A percentile compares a stretch with the other conserved stretches of the same genome.
These are phyloP conservation scores for Drosophila mayri DNA, from an alignment of 1,140 invertebrate species.

Conservation along the genomic window DNA sequence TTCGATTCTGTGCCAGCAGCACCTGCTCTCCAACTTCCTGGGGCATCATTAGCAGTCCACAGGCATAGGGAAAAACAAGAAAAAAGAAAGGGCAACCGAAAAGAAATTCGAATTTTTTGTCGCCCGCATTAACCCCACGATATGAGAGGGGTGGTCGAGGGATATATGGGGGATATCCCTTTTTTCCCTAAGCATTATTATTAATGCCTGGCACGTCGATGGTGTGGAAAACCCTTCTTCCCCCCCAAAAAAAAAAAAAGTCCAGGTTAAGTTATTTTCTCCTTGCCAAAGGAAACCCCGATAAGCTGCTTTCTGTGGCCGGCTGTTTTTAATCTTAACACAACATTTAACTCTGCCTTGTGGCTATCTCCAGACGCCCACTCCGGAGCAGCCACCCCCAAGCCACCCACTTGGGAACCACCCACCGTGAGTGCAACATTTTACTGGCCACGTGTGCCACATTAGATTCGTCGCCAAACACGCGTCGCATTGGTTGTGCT, in stretches of 20 bases:
- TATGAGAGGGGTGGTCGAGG: conserved; percentile 1
- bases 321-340: conserved; percentile 79
- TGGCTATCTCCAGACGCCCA: conserved; percentile 54
- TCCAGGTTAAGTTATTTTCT: conserved; percentile 16
- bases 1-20: conserved; percentile 42
- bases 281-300: conserved; percentile 29
- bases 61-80: conserved; percentile 44
- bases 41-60: conserved; percentile 74
- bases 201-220: conserved; percentile 69
- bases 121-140: conserved; percentile 57
- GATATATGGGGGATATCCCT: conserved; percentile 31
- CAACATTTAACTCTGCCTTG: conserved; percentile 75
- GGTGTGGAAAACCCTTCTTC: conserved; percentile 58
- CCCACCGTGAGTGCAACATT: conserved; percentile 58
- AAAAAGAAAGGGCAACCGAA: conserved; percentile 1
- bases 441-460: conserved; percentile 73
- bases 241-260: conserved; percentile 15
- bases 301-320: conserved; percentile 76
- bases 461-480: conserved; percentile 77
- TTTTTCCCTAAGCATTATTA: conserved; percentile 34
- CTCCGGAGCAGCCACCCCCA: conserved; percentile 6
- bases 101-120: conserved; percentile 46
- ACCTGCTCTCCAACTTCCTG: conserved; percentile 69
- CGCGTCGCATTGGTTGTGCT: conserved; percentile 59
- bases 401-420: conserved; percentile 44